Base-by-base conservation (phyloP, 2,113 vertebrate species). In the Gulo gulo region DNA sequence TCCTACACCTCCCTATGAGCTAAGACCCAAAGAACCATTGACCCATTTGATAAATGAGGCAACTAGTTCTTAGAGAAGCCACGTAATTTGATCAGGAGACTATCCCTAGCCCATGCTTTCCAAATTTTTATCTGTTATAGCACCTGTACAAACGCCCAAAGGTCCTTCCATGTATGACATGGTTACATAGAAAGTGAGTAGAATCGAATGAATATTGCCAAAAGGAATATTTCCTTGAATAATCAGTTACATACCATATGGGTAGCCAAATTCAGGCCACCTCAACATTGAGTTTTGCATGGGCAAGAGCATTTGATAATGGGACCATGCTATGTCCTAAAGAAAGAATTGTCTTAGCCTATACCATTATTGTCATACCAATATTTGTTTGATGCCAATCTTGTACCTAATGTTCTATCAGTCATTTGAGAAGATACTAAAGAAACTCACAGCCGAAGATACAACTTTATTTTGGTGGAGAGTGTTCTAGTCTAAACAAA, bases 401-500 rank as follows among this genome's bases (percentile, higher is more conserved):
- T 45, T 50, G 20, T 29, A 13, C 31, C 4, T 87, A 36, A 83
- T 45, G 5, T 14, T 12, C 6, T 88, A 10, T 36, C 67, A 65
- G 45, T 79, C 96, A 85, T 69, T 88, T 73, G 20, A 95, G 6
- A 88, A 84, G 26, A 39, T 23, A 67, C 29, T 69, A n/a, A 69
- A 69, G 71, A 85, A 86, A 23, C 14, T 63, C 59, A 84, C 2
- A 29, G 4, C 42, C 90, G 88, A 92, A 76, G 13, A 69, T 23
- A 69, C 3, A 61, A 76, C 14, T 87, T 78, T 65, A 63, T 94
- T 36, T 86, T 79, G 13, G 3, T 89, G 24, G 39, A 76, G 52
- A 80, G 80, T 81, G 88, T 76, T 80, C 55, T 61, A 88, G 52
- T 88, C 63, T 91, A 88, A 80, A 94, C 36, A 73, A 92, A 92